Base-by-base conservation (phyloP, 2,113 vertebrate genomes). In the Oenanthe melanoleuca region DNA sequence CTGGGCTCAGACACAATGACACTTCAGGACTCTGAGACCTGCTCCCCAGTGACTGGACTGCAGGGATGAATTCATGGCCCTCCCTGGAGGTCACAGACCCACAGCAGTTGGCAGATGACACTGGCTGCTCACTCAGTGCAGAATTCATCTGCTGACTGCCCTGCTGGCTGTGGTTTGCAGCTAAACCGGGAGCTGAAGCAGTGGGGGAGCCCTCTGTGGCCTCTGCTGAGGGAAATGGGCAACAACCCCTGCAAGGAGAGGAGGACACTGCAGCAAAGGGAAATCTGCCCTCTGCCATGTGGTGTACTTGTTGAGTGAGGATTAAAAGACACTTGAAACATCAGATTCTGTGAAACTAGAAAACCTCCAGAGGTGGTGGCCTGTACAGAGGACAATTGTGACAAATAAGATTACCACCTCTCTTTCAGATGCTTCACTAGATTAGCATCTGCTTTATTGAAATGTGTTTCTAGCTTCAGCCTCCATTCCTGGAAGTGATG, bases 11-110 rank as follows among this genome's bases (percentile, higher is more conserved):
- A 86, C 55, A 50, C 0, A 0, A 29, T 70, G 82, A 90, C 86
- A 55, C 88, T 55, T 89, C 50, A 77, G 74, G 66, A 34, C 50
- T 86, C 63, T 92, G 94, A 78, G 88, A 86, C 63, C 71, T 86
- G 50, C 60, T 86, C 94, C 53, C 82, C 42, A 44, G 92, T 38
- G 86, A 38, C 60, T 49, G 55, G 45, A 26, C 67, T 70, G 60
- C 10, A 86, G n/a, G 28, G 42, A 38, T 66, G 34, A 85, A 65
- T 34, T 31, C 66, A 29, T 0, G 1, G 42, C 59, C 28, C 14
- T 82, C 85, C 63, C 55, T 2, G 14, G 66, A 45, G 71, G 60
- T 38, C 28, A 19, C 64, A 69, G 69, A 29, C 70, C 61, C 74
- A 60, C 24, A 61, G 55, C 74, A 70, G 64, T 4, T 66, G 67